Evolutionary conservation across 2,113 vertebrate species (phyloP).

Genomic region (Ochotona curzoniae): DNA sequence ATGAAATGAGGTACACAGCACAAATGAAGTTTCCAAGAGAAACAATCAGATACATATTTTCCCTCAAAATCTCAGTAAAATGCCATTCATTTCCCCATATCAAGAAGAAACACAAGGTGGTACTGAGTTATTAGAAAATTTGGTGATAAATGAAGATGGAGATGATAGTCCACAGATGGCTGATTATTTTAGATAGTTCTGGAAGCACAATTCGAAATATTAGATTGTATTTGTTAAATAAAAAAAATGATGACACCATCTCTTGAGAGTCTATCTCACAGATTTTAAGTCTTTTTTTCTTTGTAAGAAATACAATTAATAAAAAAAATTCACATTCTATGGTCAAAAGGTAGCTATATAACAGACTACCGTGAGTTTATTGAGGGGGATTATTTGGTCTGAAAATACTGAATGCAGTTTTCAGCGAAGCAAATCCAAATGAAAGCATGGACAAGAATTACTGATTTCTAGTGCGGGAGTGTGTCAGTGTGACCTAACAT

Average conservation of each 20-base stretch:
- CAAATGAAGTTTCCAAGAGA: not conserved
- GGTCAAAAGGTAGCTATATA: not conserved
- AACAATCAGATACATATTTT: not conserved
- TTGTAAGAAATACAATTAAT: no score
- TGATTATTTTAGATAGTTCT: not conserved
- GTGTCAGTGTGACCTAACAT: no score
- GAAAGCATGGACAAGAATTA: not conserved
- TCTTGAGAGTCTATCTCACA: not conserved
- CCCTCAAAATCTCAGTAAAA: not conserved
- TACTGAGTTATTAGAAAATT: not conserved
- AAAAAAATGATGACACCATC: not conserved
- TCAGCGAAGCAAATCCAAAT: not conserved
- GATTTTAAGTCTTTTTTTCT: constrained; percentile 1
- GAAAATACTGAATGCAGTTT: not conserved
- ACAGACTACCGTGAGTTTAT: not conserved
- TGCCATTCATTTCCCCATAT: not conserved
- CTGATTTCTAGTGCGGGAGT: not conserved
- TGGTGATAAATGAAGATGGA: not conserved
- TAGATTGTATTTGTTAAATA: not conserved
- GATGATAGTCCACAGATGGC: not conserved
- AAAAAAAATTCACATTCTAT: not conserved
- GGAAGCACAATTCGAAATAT: not conserved
- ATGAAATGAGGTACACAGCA: not conserved
- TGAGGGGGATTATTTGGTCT: not conserved
- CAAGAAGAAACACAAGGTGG: not conserved